Evolutionary conservation across 2,113 vertebrate genomes (phyloP), one percentile per base, ranked within the genome.

Genomic region (Zingel zingel): DNA sequence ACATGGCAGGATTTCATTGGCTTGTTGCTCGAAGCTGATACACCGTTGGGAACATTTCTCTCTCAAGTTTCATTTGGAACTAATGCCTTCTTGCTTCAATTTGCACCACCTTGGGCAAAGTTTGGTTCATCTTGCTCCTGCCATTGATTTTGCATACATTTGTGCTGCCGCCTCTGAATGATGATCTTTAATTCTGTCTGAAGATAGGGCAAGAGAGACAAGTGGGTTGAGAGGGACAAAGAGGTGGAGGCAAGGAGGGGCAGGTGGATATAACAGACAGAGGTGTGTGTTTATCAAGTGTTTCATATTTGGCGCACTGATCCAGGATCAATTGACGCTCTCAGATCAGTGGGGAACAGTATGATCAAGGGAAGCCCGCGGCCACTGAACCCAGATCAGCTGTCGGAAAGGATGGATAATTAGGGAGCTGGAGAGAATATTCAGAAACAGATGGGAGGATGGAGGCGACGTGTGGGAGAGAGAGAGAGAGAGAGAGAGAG

Each of bases 351-450:
- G 51, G 70, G 65, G 57, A 11, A 70, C 6, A 54, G 18, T 43
- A n/a, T 84, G 89, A 90, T 91, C 86, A 89, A 91, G 86, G 87
- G 64, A 91, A 73, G 84, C 78, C 77, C 1, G 57, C 23, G 82
- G 91, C 87, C 87, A 86, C 76, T 85, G 88, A 91, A 88, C 89
- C 78, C 71, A 68, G 75, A 92, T 92, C 91, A 88, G 82, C 85
- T 77, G 74, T 80, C 75, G 63, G 86, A 84, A 81, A 80, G 82
- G 80, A 77, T 21, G 43, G 79, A 85, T 91, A 89, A 92, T 91
- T 89, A 91, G 86, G 81, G 76, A 86, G 79, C 83, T 66, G 86
- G 86, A 88, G 89, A 84, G 79, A 84, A 79, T 73, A 65, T 88
- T 84, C 68, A 61, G 79, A 91, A 91, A 84, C 92, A 93, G 90